Conservation (phyloP, 2,797 vertebrate species). For the Kryptolebias ocellatus region DNA sequence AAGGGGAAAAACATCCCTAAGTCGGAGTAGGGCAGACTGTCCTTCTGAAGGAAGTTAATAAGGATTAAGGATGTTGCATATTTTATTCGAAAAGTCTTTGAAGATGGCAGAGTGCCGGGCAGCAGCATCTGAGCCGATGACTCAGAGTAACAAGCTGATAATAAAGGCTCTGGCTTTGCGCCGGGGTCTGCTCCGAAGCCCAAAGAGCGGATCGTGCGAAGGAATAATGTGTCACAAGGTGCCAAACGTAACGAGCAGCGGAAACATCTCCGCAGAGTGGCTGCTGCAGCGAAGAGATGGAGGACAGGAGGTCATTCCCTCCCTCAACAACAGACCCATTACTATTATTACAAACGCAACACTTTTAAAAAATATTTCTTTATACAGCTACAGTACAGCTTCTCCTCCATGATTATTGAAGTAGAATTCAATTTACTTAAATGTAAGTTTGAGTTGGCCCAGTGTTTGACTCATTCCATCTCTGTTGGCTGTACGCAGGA, state of each 20-base stretch:
- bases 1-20: too few relatives aligned
- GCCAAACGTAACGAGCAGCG: neutral
- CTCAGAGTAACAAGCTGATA: neutral
- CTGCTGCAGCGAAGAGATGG: neutral
- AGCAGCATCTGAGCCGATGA: neutral
- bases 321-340: too few relatives aligned
- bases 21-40: neutral
- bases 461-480: neutral
- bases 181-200: neutral
- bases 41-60: neutral
- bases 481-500: neutral
- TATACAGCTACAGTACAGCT: neutral
- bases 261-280: too few relatives aligned
- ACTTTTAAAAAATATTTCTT: neutral
- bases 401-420: neutral
- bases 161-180: neutral
- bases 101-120: neutral
- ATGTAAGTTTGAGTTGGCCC: neutral
- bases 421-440: neutral
- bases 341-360: neutral
- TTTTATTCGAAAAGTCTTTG: too few relatives aligned
- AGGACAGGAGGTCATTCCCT: neutral
- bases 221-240: neutral
- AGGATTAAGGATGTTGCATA: neutral
- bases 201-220: neutral